A percentile compares a stretch with the other conserved stretches of the same genome.
phyloP scores from a whole-genome alignment of 1,140 invertebrate species.

The Tetramorium simillimum region DNA sequence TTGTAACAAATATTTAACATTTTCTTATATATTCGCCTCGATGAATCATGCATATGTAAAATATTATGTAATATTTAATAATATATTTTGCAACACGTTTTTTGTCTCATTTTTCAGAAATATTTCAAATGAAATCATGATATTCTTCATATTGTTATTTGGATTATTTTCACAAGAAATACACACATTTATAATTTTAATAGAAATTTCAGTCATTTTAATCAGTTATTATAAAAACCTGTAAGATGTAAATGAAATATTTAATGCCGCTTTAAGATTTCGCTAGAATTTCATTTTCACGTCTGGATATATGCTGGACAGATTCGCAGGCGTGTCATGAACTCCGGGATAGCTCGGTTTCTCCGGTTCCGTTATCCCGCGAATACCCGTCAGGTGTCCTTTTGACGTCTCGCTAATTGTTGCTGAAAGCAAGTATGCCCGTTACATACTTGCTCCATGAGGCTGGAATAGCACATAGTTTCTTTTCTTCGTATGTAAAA shows the following conservation, averaged over 20 bases:
- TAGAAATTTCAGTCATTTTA: background rate
- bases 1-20: constrained; percentile 4
- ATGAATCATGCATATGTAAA: background rate
- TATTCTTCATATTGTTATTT: background rate
- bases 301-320: background rate
- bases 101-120: background rate
- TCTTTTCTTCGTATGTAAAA: constrained; percentile 29
- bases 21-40: background rate
- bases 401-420: constrained; percentile 78
- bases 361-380: constrained; percentile 73
- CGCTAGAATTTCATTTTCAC: constrained; percentile 8
- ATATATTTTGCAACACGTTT: background rate
- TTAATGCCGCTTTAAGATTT: constrained; percentile 1
- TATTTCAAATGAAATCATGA: background rate
- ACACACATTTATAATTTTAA: background rate
- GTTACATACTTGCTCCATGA: constrained; percentile 58
- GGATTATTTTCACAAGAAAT: background rate
- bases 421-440: constrained; percentile 64
- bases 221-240: background rate
- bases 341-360: constrained; percentile 38
- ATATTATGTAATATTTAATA: background rate
- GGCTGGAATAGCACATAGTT: constrained; percentile 23
- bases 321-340: constrained; percentile 68
- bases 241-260: background rate
- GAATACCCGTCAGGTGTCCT: constrained; percentile 74